Evolutionary conservation across 2,888 invertebrate species (phyloP).

Genomic region (Catocala sponsa): DNA sequence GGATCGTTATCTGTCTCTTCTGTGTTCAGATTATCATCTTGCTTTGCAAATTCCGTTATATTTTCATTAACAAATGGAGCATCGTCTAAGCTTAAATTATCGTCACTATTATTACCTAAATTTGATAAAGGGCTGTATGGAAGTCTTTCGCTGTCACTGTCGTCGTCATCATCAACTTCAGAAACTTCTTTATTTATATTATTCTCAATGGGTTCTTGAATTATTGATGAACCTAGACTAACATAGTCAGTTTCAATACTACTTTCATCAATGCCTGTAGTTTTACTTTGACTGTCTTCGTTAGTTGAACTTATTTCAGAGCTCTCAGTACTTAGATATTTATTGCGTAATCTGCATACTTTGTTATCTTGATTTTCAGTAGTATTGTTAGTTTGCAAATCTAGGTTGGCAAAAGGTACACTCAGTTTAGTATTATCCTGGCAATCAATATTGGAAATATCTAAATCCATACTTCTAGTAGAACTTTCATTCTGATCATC

Average conservation of each 20-base stretch:
- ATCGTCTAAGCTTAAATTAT: slow-evolving; percentile 20
- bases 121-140: slow-evolving; percentile 43
- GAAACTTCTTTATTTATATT: not conserved
- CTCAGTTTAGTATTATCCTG: not conserved
- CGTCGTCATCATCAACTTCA: slow-evolving; percentile 22
- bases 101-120: slow-evolving; percentile 27
- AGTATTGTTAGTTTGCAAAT: not conserved
- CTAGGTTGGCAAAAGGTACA: not conserved
- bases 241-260: slow-evolving; percentile 3
- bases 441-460: not conserved
- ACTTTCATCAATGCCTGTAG: not conserved
- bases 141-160: slow-evolving; percentile 49
- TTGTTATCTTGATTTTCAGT: not conserved
- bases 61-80: slow-evolving; percentile 11
- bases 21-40: not conserved
- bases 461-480: not conserved
- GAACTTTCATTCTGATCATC: not conserved
- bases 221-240: not conserved
- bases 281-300: not conserved
- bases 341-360: not conserved
- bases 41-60: slow-evolving; percentile 4
- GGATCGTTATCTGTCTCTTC: slow-evolving; percentile 2
- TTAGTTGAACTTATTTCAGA: not conserved
- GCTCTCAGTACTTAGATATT: not conserved
- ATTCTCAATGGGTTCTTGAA: not conserved